These are phyloP conservation scores for Bombus consobrinus DNA, from an alignment of 1,140 invertebrate genomes.

Conservation along the genomic window DNA sequence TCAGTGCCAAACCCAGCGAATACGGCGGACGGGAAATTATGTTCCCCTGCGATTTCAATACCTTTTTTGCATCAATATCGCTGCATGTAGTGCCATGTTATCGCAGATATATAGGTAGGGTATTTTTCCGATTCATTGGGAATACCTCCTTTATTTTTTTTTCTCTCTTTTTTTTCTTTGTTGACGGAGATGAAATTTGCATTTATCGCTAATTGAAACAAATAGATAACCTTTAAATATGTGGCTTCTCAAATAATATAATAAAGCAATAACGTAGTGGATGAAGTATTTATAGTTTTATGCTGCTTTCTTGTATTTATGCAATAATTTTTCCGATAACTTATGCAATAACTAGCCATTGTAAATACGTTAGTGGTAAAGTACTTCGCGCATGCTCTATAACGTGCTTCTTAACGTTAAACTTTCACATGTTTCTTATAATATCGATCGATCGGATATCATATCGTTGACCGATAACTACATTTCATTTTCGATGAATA, in stretches of 20 bases:
- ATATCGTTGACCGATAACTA: background rate
- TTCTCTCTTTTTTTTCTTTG: no score
- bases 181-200: background rate
- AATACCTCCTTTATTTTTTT: background rate
- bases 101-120: background rate
- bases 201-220: background rate
- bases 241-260: no score
- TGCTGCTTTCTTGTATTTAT: no score
- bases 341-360: no score
- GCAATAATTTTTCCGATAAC: no score
- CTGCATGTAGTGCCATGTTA: background rate
- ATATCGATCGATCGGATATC: background rate
- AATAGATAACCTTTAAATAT: accelerated
- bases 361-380: no score
- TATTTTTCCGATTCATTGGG: background rate
- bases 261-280: no score
- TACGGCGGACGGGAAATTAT: background rate
- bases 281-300: no score
- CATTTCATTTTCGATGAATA: background rate
- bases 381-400: no score
- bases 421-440: background rate
- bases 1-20: background rate
- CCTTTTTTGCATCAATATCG: background rate
- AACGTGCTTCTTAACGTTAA: no score
- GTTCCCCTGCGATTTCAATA: background rate